Base-by-base conservation (phyloP, 2,888 invertebrate genomes). In the Mycalesis mineus region DNA sequence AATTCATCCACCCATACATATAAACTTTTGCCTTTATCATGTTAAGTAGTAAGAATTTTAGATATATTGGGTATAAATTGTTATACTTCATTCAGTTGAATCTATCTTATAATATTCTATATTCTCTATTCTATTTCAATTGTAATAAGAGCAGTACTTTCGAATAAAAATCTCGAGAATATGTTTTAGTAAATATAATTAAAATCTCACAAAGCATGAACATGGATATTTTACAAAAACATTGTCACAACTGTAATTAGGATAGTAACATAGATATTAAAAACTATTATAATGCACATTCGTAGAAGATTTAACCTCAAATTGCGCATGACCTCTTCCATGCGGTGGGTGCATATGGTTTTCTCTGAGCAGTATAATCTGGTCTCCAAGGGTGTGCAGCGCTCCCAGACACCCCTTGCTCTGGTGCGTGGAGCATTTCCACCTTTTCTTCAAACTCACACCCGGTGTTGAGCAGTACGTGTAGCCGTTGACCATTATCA, bases 391-490 rank as follows among this genome's bases (percentile, higher is more conserved):
- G 0, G 75, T 76, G 42, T 66, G 65, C 0, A 75, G 40, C 0
- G 61, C 62, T 0, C 74, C 78, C 2, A 58, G 63, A 54, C 79
- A 79, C 0, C 71, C 70, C n/a, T 58, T 65, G 2, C 53, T 64
- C 22, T 62, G 60, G 52, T 82, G 77, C 0, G 82, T 79, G 1
- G 79, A 82, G 56, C 82, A 82, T 11, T 71, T 64, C 82, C 82
- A 82, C 2, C 79, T 63, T 0, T 59, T 47, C 37, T 68, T 76
- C 7, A n/a, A 2, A 0, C 66, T 63, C n/a, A 56, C 66, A 0
- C 69, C 62, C 0, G 68, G 65, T 0, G 50, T 61, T 2, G 62
- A 62, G 39, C 55, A 73, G 58, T 78, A 80, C 0, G 74, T 78
- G 56, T 72, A 80, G 0, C 74, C 73, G 1, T 65, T 67, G 1